A percentile compares a stretch with the other conserved stretches of the same genome.
These are phyloP conservation scores for Hypocryptadius cinnamomeus DNA, from an alignment of 2,113 vertebrate species.

Conservation along the genomic window DNA sequence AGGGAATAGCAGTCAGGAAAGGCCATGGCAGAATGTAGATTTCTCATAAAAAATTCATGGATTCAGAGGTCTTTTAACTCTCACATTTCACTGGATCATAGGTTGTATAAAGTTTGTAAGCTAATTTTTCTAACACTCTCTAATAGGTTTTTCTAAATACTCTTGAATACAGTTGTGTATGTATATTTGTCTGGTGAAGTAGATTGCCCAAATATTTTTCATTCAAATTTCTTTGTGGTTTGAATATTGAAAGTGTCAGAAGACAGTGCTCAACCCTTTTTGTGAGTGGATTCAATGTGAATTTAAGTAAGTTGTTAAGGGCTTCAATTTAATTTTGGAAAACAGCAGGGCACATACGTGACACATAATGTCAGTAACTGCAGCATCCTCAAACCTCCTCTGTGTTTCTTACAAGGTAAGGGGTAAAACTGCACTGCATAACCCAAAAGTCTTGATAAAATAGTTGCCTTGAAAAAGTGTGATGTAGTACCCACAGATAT, in stretches of 20 bases:
- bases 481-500: not conserved
- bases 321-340: not conserved
- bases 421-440: not conserved
- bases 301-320: not conserved
- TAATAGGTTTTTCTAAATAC: not conserved
- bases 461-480: not conserved
- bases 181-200: not conserved
- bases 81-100: not conserved
- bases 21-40: not conserved
- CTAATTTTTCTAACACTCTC: not conserved
- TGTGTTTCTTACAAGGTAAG: not conserved
- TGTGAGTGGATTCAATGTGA: not conserved
- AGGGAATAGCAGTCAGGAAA: not conserved
- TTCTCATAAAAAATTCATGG: not conserved
- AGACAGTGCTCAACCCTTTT: not conserved
- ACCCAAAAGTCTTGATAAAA: not conserved
- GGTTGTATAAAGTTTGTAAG: not conserved
- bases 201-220: not conserved
- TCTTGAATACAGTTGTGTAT: not conserved
- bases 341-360: fast-evolving
- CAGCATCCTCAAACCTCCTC: not conserved
- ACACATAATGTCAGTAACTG: not conserved
- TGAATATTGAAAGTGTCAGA: not conserved
- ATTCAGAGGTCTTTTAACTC: not conserved
- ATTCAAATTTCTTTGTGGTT: not conserved